Evolutionary conservation across 2,797 vertebrate species (phyloP), one percentile per base, ranked within the genome.

Genomic region (Pseudochirops cupreus): DNA sequence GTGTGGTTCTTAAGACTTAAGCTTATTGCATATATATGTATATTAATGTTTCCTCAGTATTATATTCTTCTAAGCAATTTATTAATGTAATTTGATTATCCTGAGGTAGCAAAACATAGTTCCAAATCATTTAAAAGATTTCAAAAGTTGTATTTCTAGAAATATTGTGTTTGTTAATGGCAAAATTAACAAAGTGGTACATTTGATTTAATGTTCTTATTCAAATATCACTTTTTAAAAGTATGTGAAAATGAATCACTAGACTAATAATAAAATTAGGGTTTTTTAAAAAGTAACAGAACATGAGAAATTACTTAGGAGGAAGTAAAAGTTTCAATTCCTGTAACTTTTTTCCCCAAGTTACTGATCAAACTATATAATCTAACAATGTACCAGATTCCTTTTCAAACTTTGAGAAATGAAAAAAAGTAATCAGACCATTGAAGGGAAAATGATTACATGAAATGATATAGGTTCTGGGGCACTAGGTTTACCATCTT

Each of bases 81-180:
- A 28, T 2, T 93, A 12, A 58, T 93, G 39, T 91, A 4, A 92
- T 91, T 93, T 62, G 53, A 94, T 3, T 91, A 50, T 26, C 39
- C 87, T 56, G n/a, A 74, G 18, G 28, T 74, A 21, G 16, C 13
- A 39, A 39, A 74, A 74, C 0, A 21, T 18, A 74, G 16, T 74
- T 74, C 29, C 2, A n/a, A 56, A 1, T 93, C 0, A 82, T 91
- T 96, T 94, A 91, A 96, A 97, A 87, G 93, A 62, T 93, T 11
- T 21, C 56, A 93, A 95, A 92, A 31, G 9, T 87, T 96, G 28
- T 18, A 0, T 67, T 21, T 91, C 16, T 59, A 92, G 74, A 91
- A 91, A 54, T 21, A 1, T 54, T 90, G 4, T 62, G 28, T 91
- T 94, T 55, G 16, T 91, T 95, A 92, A 90, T 96, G 5, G 2